Evolutionary conservation across 64 coral and sea anemone genomes (phyloP).

Genomic region (Pachyseris speciosa): DNA sequence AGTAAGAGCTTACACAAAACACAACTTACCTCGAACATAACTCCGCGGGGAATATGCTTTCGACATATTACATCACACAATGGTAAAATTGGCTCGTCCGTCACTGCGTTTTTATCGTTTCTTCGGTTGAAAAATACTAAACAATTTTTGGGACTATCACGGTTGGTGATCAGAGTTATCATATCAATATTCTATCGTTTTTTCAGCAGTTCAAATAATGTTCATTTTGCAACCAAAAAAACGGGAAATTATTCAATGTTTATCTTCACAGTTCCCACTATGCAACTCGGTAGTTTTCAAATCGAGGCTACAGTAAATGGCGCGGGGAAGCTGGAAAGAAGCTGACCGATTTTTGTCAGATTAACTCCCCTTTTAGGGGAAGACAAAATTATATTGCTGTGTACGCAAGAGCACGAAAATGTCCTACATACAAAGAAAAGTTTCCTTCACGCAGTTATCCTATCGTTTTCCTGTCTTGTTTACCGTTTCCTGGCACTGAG

Average conservation of each 20-base stretch:
- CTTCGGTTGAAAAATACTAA: background rate
- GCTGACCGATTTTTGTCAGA: too few relatives aligned
- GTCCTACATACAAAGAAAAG: too few relatives aligned
- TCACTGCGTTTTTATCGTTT: background rate
- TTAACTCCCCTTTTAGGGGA: too few relatives aligned
- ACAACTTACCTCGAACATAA: background rate
- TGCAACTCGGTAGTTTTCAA: background rate
- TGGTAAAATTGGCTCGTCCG: background rate
- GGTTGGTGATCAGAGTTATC: background rate
- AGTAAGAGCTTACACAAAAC: background rate
- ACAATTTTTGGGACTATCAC: background rate
- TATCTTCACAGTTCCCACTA: conserved; percentile 33
- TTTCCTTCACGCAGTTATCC: too few relatives aligned
- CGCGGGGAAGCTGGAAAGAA: background rate
- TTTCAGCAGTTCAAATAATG: background rate
- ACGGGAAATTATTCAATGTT: background rate
- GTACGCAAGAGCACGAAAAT: too few relatives aligned
- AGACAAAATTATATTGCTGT: too few relatives aligned
- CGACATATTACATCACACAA: conserved; percentile 17
- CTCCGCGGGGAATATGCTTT: conserved; percentile 11
- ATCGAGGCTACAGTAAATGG: background rate
- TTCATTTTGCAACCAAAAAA: background rate
- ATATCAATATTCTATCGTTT: background rate
- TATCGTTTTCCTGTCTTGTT: too few relatives aligned
- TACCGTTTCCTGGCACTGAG: too few relatives aligned